A percentile compares a stretch with the other conserved stretches of the same genome.
These are phyloP conservation scores for Meriones psammophilus DNA, from an alignment of 2,797 vertebrate species.

Conservation along the genomic window DNA sequence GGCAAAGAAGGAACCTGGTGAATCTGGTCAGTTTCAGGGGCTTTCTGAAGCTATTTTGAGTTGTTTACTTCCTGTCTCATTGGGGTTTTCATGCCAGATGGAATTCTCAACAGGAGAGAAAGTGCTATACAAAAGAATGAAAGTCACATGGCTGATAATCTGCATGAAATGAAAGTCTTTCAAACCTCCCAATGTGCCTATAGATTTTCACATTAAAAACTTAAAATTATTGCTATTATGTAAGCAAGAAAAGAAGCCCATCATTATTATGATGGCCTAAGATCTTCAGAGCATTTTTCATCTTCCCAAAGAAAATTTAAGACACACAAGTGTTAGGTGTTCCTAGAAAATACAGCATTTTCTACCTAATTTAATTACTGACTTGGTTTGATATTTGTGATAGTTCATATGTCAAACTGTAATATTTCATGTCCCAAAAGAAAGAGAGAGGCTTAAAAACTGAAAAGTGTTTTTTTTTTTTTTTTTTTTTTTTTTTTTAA, in stretches of 20 bases:
- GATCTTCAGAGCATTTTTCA: not conserved
- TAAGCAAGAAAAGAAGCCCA: not conserved
- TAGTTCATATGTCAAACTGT: not conserved
- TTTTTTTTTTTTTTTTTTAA: not conserved
- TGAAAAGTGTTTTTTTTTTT: not conserved
- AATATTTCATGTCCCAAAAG: not conserved
- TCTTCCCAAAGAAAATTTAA: slow-evolving; percentile 39
- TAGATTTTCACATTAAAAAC: not conserved
- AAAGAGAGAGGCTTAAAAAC: not conserved
- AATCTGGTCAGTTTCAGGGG: not conserved
- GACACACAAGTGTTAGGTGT: not conserved
- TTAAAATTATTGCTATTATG: not conserved
- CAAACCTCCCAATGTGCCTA: not conserved
- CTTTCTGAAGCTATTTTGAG: not conserved
- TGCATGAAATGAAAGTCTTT: not conserved
- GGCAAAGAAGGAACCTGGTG: too few relatives aligned
- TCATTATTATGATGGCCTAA: not conserved
- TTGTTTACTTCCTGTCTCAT: not conserved
- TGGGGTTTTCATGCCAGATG: too few relatives aligned
- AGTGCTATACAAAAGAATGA: not conserved
- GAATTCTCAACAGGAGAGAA: not conserved
- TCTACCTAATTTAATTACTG: not conserved
- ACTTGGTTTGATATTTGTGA: not conserved
- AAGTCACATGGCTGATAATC: not conserved
- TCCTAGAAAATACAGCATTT: not conserved